Percentiles rank a stretch among this genome's conserved stretches.
Evolutionary conservation across 2,888 invertebrate species (phyloP).

Genomic region (Parascotia fuliginaria): DNA sequence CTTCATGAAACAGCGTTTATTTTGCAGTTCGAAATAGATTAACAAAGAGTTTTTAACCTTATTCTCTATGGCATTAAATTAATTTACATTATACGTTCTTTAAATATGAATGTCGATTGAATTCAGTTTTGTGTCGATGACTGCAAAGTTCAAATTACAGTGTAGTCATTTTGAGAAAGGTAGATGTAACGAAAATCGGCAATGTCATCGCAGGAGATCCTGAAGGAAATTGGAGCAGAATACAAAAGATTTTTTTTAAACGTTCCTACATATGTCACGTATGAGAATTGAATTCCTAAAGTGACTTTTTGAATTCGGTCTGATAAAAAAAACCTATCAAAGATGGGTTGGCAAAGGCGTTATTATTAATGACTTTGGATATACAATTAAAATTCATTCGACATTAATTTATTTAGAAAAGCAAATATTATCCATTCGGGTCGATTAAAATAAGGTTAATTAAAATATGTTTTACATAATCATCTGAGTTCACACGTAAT

Average conservation of each 20-base stretch:
- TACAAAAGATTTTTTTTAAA: conserved; percentile 45
- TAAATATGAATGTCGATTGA: not conserved
- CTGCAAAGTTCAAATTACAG: conserved; percentile 7
- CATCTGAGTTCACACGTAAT: not conserved
- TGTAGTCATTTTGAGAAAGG: conserved; percentile 5
- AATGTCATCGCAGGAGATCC: conserved; percentile 61
- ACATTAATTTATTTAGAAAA: conserved; percentile 22
- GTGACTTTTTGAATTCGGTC: conserved; percentile 36
- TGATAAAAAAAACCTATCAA: conserved; percentile 36
- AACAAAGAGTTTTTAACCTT: conserved; percentile 23
- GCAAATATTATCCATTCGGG: conserved; percentile 14
- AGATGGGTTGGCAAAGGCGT: conserved; percentile 19
- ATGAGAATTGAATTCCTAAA: conserved; percentile 38
- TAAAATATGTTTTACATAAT: conserved; percentile 8
- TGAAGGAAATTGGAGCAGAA: conserved; percentile 58
- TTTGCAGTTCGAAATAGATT: not conserved
- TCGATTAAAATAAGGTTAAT: conserved; percentile 17
- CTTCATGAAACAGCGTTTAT: conserved; percentile 38
- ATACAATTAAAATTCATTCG: conserved; percentile 28
- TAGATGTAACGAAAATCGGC: conserved; percentile 51
- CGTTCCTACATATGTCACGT: conserved; percentile 38
- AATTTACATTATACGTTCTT: not conserved
- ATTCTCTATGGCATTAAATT: rapidly evolving
- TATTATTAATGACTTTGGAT: conserved; percentile 31
- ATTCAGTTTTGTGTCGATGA: rapidly evolving